Evolutionary conservation across 1,140 invertebrate genomes (phyloP).

Genomic region (Hydropsyche tenuis): DNA sequence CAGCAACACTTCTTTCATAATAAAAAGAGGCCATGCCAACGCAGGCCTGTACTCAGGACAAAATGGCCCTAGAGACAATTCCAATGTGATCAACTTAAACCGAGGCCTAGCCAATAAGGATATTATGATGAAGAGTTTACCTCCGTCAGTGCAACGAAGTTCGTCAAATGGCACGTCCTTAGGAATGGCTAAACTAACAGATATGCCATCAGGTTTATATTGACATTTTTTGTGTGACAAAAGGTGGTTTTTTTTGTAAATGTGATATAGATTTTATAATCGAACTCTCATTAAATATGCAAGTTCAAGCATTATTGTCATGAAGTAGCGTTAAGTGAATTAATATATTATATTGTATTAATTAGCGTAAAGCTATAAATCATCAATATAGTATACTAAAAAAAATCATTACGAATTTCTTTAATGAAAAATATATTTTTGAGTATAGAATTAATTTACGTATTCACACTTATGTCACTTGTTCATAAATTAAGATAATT

Average conservation of each 20-base stretch:
- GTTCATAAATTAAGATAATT: too few species aligned
- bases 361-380: too few species aligned
- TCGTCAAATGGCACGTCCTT: conserved; percentile 52
- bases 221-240: conserved; percentile 53
- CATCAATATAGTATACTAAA: too few species aligned
- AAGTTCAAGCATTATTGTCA: too few species aligned
- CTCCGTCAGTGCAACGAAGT: conserved; percentile 54
- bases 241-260: neutral
- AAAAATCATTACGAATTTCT: too few species aligned
- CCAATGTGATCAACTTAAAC: conserved; percentile 54
- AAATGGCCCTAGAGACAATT: conserved; percentile 55
- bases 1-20: conserved; percentile 62
- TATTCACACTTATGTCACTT: too few species aligned
- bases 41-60: conserved; percentile 69
- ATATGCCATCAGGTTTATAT: conserved; percentile 76
- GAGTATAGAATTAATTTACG: too few species aligned
- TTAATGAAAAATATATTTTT: too few species aligned
- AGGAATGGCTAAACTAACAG: conserved; percentile 68
- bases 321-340: too few species aligned
- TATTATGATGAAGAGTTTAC: conserved; percentile 56
- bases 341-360: too few species aligned
- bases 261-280: neutral
- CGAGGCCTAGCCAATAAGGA: conserved; percentile 58
- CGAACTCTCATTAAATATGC: neutral
- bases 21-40: conserved; percentile 66